Evolutionary conservation across 2,113 vertebrate species (phyloP), one percentile per base, ranked within the genome.

Genomic region (Prochilodus magdalenae): DNA sequence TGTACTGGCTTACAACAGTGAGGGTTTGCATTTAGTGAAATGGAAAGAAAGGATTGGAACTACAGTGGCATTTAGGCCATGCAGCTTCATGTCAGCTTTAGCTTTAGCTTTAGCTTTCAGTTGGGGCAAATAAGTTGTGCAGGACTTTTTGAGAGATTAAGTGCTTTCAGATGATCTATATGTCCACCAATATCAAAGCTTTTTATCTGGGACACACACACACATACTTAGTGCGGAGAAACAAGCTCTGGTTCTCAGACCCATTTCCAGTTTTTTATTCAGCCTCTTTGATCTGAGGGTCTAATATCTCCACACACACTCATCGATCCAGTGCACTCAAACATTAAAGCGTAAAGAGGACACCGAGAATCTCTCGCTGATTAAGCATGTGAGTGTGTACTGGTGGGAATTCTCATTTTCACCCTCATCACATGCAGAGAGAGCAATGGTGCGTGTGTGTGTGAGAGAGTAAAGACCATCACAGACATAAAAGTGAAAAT

Each of bases 351-450:
- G 0, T 65, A 49, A 22, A 30, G 26, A 65, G 36, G 75, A 77
- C 62, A 47, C 59, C 22, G 18, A 65, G 27, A 26, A 44, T 76
- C 47, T 51, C 62, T 77, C 75, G 49, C 59, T 51, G 60, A 77
- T 77, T 75, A 75, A 62, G 73, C n/a, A 36, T 75, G 15, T 27
- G 59, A 62, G 24, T 49, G 59, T 76, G 74, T 27, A 49, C 27
- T 76, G 40, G 74, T 57, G 24, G 44, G 75, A 77, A 30, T 67
- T 65, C 60, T 76, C 40, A 51, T 70, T 70, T 70, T 66, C 44
- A 67, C 33, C 26, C 26, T 36, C 65, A 33, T 70, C 66, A 13
- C 33, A 44, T 77, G 16, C 12, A 69, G 30, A 57, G 12, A 40
- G n/a, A 14, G 27, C 57, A 51, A 20, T n/a, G 14, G 27, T n/a